A percentile compares a stretch with the other conserved stretches of the same genome.
These are phyloP conservation scores for Epinotia ramella DNA, from an alignment of 2,888 invertebrate species.

Conservation along the genomic window DNA sequence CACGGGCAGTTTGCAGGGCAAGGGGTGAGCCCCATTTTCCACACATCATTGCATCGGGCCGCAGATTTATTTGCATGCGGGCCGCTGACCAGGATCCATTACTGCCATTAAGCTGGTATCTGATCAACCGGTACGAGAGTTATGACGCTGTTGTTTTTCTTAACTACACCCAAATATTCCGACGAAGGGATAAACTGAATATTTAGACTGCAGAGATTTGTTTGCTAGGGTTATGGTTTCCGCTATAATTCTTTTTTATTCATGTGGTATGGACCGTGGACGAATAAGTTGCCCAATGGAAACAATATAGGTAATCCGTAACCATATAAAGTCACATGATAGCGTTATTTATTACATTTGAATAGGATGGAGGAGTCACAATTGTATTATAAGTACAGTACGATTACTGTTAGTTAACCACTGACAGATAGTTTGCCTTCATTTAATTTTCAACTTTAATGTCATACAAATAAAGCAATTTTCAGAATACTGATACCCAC, in stretches of 20 bases:
- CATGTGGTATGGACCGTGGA: conserved; percentile 53
- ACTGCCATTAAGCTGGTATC: conserved; percentile 83
- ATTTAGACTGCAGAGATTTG: conserved; percentile 67
- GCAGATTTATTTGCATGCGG: conserved; percentile 86
- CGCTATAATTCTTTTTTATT: conserved; percentile 73
- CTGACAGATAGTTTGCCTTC: no score
- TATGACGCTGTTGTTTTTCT: conserved; percentile 83
- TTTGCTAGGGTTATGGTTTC: conserved; percentile 76
- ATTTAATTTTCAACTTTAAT: no score
- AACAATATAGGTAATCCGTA: conserved; percentile 26
- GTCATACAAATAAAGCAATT: no score
- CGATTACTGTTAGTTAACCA: no score
- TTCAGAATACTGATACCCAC: no score
- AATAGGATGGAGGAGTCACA: not conserved
- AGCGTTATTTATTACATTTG: conserved; percentile 10
- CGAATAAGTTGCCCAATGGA: conserved; percentile 29
- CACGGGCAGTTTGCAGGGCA: conserved; percentile 60
- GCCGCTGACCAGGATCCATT: conserved; percentile 86
- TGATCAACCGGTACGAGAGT: conserved; percentile 83
- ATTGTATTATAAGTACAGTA: not conserved
- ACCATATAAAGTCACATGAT: conserved; percentile 6
- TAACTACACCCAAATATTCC: conserved; percentile 77
- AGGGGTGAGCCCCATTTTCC: conserved; percentile 82
- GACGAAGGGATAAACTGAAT: conserved; percentile 69
- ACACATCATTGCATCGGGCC: conserved; percentile 85